phyloP scores from a whole-genome alignment of 1,140 invertebrate genomes.

The Zaprionus tsacasi region DNA sequence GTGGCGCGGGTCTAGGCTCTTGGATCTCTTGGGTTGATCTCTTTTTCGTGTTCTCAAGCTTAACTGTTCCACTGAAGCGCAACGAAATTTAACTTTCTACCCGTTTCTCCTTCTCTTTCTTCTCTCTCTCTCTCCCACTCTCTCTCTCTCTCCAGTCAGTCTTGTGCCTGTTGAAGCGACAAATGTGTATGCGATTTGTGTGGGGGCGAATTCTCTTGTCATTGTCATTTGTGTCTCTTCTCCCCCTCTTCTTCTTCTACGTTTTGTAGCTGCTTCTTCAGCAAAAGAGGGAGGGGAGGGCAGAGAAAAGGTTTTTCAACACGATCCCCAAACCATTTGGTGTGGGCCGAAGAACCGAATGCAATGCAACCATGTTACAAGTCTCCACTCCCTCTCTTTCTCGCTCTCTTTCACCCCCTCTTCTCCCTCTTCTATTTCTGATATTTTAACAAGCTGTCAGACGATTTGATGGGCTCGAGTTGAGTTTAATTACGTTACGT shows the following conservation, averaged over 20 bases:
- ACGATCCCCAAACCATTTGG: conserved; percentile 37
- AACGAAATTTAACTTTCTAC: conserved; percentile 22
- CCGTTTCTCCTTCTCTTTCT: not conserved
- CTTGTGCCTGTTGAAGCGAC: conserved; percentile 72
- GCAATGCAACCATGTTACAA: conserved; percentile 21
- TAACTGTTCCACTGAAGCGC: conserved; percentile 35
- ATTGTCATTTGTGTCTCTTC: conserved; percentile 34
- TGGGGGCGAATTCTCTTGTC: conserved; percentile 58
- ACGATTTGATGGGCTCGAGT: conserved; percentile 34
- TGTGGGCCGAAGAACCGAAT: conserved; percentile 22
- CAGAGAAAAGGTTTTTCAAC: conserved; percentile 29
- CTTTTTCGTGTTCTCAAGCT: not conserved
- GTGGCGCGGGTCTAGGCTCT: conserved; percentile 21
- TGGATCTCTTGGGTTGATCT: conserved; percentile 3
- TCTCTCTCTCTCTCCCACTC: conserved; percentile 1
- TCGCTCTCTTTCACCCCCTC: not conserved
- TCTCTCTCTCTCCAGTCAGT: conserved; percentile 23
- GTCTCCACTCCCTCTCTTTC: not conserved
- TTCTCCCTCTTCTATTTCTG: not conserved
- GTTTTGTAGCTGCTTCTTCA: not conserved
- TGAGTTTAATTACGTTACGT: conserved; percentile 29
- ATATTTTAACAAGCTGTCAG: conserved; percentile 51
- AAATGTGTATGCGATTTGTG: conserved; percentile 63
- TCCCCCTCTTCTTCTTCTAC: not conserved
- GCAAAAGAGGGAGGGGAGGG: not conserved